A percentile compares a stretch with the other conserved stretches of the same genome.
Conservation (phyloP, 2,888 invertebrate species). For the Noctua comes region DNA sequence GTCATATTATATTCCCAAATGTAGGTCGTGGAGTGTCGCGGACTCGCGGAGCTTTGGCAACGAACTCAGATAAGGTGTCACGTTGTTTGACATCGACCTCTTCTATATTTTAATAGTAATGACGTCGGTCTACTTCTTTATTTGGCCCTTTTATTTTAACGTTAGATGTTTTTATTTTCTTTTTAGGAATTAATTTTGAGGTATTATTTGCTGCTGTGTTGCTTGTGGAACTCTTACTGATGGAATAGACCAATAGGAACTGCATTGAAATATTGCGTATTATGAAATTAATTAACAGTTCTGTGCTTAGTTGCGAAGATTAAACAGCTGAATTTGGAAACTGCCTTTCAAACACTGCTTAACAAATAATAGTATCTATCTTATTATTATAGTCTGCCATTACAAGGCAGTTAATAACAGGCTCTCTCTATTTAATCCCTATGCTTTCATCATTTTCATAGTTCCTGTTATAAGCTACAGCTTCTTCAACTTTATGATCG, state of each 20-base stretch:
- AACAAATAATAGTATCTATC: not conserved
- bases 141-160: constrained; percentile 6
- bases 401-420: not conserved
- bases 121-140: constrained; percentile 12
- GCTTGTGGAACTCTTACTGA: not conserved
- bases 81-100: constrained; percentile 43
- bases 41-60: constrained; percentile 44
- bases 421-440: constrained; percentile 6
- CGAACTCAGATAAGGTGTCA: constrained; percentile 50
- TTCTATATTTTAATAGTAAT: constrained; percentile 53
- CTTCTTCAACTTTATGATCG: constrained; percentile 23
- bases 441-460: not conserved
- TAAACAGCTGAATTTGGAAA: not conserved
- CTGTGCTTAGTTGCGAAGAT: not conserved
- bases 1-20: constrained; percentile 45
- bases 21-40: constrained; percentile 44
- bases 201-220: not conserved
- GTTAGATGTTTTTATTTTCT: not conserved
- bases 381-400: not conserved
- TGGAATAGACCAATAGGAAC: not conserved
- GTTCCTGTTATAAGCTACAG: not conserved
- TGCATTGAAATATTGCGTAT: no score
- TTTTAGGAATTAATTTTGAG: not conserved
- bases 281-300: no score
- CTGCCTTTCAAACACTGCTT: not conserved